Evolutionary conservation across 2,888 invertebrate genomes (phyloP), one percentile per base, ranked within the genome.

Genomic region (Apotomis capreana): DNA sequence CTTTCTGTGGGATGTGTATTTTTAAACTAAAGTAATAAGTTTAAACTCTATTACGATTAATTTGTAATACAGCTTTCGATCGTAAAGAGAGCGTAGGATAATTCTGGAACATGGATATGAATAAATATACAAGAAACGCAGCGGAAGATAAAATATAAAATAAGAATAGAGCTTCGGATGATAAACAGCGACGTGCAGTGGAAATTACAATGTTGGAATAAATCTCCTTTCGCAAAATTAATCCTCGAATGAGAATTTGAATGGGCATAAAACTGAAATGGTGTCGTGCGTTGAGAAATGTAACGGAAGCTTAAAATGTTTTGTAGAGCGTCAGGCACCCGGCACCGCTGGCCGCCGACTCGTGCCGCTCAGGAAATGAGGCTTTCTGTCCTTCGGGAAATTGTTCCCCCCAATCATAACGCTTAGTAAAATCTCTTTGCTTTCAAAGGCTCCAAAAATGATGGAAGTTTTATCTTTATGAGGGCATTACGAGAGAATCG

Each of bases 351-450:
- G 57, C 69, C 40, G 83, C 80, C 80, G 80, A 80, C 83, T 81
- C 84, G 83, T 83, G 81, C 85, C 84, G 83, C 84, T 84, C 87
- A 90, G 92, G 92, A 93, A 93, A 93, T 92, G 91, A 92, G 90
- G 83, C 86, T 86, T 87, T 87, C 89, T 88, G 89, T 85, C 85
- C 91, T 85, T 78, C 89, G 92, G 92, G 92, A 92, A 91, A 92
- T 91, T 90, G 90, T 89, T 88, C 89, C 87, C 40, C 84, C 87
- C 87, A 89, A 91, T 90, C 90, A 91, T 90, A 90, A 88, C 88
- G 87, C 86, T 87, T 85, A 87, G 85, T 86, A 83, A 82, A 88
- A 90, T 87, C 87, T 86, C 84, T 83, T 85, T 83, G 83, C 86
- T 89, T 85, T 88, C 83, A 87, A 85, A 86, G 83, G 87, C 87